Conservation (phyloP, 2,797 vertebrate species). For the Botia kubotai region DNA sequence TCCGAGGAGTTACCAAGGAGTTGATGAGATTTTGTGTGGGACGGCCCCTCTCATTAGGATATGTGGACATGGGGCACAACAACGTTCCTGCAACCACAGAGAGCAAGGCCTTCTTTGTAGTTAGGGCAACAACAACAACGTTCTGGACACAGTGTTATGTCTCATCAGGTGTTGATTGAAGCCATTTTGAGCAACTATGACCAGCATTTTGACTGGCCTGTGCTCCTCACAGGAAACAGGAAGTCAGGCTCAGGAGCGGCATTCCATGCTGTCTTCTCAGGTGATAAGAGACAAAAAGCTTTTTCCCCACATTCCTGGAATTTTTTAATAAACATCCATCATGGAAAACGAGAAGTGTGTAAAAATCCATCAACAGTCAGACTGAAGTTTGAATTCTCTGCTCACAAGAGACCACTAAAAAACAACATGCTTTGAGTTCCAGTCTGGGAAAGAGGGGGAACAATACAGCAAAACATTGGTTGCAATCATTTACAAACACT, state of each 20-base stretch:
- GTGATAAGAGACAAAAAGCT: slow-evolving; percentile 65
- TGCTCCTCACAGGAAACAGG: slow-evolving; percentile 82
- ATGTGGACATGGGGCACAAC: slow-evolving; percentile 50
- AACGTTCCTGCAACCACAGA: slow-evolving; percentile 40
- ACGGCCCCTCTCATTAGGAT: slow-evolving; percentile 23
- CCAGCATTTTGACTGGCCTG: slow-evolving; percentile 62
- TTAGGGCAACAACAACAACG: slow-evolving; percentile 31
- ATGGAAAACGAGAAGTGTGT: slow-evolving; percentile 19
- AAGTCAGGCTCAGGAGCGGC: slow-evolving; percentile 77
- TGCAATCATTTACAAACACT: not conserved
- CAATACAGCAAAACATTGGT: not conserved
- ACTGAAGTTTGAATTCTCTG: not conserved
- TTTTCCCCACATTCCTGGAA: slow-evolving; percentile 61
- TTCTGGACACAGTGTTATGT: slow-evolving; percentile 62
- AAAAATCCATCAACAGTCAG: slow-evolving; percentile 35
- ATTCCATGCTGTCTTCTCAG: slow-evolving; percentile 72
- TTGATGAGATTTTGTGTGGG: slow-evolving; percentile 27
- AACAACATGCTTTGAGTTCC: not conserved
- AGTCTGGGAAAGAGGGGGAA: slow-evolving; percentile 18
- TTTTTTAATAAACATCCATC: slow-evolving; percentile 50
- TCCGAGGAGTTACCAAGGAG: no score
- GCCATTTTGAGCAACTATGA: slow-evolving; percentile 71
- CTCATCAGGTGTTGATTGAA: slow-evolving; percentile 73
- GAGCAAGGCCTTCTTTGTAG: slow-evolving; percentile 26
- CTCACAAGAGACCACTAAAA: slow-evolving; percentile 26